Percentiles rank a stretch among this genome's conserved stretches.
Evolutionary conservation across 2,113 vertebrate species (phyloP).

Genomic region (Macquaria ambigua): DNA sequence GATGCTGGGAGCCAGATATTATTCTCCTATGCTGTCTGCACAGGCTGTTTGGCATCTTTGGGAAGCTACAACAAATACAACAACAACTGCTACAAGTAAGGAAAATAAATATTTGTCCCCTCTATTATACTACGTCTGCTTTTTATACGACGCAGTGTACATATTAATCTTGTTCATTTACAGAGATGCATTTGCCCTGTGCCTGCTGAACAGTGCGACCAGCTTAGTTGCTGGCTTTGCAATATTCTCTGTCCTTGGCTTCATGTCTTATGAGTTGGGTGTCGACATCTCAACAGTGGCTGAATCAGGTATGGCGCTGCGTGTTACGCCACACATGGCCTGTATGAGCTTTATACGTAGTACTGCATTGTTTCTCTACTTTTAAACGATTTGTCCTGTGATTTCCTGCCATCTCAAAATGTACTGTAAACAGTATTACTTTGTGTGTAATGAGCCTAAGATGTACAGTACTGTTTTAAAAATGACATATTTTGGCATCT

Average conservation of each 20-base stretch:
- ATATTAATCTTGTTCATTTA: neutral
- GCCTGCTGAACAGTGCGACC: slow-evolving; percentile 26
- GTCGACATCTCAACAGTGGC: slow-evolving; percentile 31
- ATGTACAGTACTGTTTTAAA: slow-evolving; percentile 33
- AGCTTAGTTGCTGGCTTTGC: slow-evolving; percentile 43
- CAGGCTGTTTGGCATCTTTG: slow-evolving; percentile 29
- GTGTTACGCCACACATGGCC: neutral
- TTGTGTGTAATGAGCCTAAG: too few species aligned
- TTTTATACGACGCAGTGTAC: neutral
- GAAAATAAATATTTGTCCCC: neutral
- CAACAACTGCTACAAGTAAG: slow-evolving; percentile 63
- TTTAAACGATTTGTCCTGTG: neutral
- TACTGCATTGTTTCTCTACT: neutral
- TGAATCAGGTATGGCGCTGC: slow-evolving; percentile 24
- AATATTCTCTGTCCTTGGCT: slow-evolving; percentile 34
- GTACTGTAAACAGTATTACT: too few species aligned
- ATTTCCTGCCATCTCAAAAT: too few species aligned
- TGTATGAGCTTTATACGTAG: neutral
- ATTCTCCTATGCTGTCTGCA: slow-evolving; percentile 42
- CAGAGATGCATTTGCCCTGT: slow-evolving; percentile 31
- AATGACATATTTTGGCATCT: neutral
- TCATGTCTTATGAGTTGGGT: slow-evolving; percentile 38
- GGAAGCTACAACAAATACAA: slow-evolving; percentile 58
- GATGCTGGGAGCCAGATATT: slow-evolving; percentile 56
- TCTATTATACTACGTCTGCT: neutral